Conservation (phyloP, 2,888 invertebrate species). For the Aquatica leii region DNA sequence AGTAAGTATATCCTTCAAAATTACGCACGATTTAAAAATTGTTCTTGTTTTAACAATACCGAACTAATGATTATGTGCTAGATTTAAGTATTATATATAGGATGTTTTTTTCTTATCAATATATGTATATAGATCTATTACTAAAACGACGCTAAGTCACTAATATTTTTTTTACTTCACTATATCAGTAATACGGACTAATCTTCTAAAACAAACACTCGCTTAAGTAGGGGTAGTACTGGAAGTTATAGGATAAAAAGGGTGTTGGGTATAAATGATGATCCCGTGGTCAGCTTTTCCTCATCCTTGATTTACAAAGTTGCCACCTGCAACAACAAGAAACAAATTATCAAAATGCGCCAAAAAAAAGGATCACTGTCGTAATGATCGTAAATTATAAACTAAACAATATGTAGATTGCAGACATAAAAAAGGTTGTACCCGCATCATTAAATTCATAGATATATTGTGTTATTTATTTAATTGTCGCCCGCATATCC, state of each 20-base stretch:
- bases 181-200: constrained; percentile 13
- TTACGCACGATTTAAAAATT: no score
- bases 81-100: no score
- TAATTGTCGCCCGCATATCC: constrained; percentile 48
- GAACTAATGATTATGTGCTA: no score
- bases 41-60: no score
- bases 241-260: constrained; percentile 11
- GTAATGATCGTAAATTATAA: no score
- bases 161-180: constrained; percentile 21
- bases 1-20: no score
- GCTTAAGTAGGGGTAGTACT: neutral
- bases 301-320: constrained; percentile 6
- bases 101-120: no score
- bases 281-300: constrained; percentile 32
- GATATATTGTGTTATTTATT: constrained; percentile 27
- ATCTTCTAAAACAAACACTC: constrained; percentile 25
- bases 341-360: no score
- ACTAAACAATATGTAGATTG: no score
- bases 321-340: constrained; percentile 7
- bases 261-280: constrained; percentile 23
- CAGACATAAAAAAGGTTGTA: constrained; percentile 13
- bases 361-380: no score
- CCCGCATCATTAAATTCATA: constrained; percentile 25
- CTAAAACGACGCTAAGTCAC: constrained; percentile 21
- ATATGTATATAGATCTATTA: constrained; percentile 14